phyloP scores from a whole-genome alignment of 2,113 vertebrate genomes.

The Aphyosemion australe region DNA sequence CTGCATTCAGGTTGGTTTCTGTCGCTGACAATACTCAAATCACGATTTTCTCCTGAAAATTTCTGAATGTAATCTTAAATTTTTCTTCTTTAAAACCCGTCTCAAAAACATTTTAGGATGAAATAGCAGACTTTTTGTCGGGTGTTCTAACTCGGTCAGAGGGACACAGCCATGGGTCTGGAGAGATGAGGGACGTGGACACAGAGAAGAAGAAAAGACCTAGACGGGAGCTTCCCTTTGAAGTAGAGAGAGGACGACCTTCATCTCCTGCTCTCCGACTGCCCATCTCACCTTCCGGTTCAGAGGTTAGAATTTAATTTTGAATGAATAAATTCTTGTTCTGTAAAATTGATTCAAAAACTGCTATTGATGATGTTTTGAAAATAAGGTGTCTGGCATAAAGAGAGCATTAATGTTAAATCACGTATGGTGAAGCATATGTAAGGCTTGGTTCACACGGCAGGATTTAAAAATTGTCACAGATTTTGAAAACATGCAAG shows the following conservation, averaged over 20 bases:
- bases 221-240: slow-evolving; percentile 89
- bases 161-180: slow-evolving; percentile 82
- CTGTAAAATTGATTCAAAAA: background rate
- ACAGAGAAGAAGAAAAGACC: slow-evolving; percentile 90
- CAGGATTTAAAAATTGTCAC: too few relatives aligned
- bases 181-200: slow-evolving; percentile 90
- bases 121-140: slow-evolving; percentile 94
- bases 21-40: background rate
- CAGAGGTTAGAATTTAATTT: slow-evolving; percentile 81
- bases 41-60: background rate
- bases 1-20: slow-evolving; percentile 90
- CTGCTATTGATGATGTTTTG: too few relatives aligned
- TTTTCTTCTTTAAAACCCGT: background rate
- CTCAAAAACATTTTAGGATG: slow-evolving; percentile 82
- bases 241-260: slow-evolving; percentile 88
- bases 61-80: background rate
- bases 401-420: too few relatives aligned
- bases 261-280: slow-evolving; percentile 87
- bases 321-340: background rate
- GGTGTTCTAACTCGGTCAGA: slow-evolving; percentile 89
- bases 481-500: too few relatives aligned
- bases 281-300: slow-evolving; percentile 90
- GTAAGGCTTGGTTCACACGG: too few relatives aligned
- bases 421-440: too few relatives aligned
- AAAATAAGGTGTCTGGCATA: too few relatives aligned